A percentile compares a stretch with the other conserved stretches of the same genome.
phyloP scores from a whole-genome alignment of 2,113 vertebrate genomes.

The Willisornis vidua region DNA sequence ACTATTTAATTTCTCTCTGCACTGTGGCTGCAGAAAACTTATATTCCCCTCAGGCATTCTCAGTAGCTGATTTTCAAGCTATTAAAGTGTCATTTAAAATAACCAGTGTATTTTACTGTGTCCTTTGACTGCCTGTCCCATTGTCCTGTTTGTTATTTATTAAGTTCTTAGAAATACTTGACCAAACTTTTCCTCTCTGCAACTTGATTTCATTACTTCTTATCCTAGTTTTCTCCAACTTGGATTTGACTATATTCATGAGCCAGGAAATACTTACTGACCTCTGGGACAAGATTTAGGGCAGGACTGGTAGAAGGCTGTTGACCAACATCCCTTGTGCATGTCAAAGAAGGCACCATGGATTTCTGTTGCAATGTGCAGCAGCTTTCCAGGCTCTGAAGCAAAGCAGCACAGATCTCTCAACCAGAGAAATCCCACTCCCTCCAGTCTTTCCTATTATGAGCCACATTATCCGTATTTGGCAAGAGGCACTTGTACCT shows the following conservation, averaged over 20 bases:
- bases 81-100: slow-evolving; percentile 38
- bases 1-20: slow-evolving; percentile 17
- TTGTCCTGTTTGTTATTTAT: slow-evolving; percentile 27
- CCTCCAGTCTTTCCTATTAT: not conserved
- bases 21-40: not conserved
- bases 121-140: not conserved
- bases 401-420: not conserved
- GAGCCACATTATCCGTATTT: not conserved
- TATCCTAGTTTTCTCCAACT: not conserved
- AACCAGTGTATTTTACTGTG: slow-evolving; percentile 5
- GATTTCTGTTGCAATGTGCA: not conserved
- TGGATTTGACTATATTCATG: not conserved
- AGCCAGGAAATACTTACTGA: not conserved
- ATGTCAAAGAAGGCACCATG: not conserved
- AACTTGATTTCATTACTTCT: not conserved
- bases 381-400: not conserved
- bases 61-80: slow-evolving; percentile 30
- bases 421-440: not conserved
- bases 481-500: not conserved
- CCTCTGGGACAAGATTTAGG: not conserved
- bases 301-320: not conserved
- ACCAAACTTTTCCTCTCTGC: not conserved
- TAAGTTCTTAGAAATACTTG: not conserved
- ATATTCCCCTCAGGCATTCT: not conserved
- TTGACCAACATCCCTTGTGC: not conserved